A percentile compares a stretch with the other conserved stretches of the same genome.
Conservation (phyloP, 2,113 vertebrate genomes). For the Oncorhynchus keta region DNA sequence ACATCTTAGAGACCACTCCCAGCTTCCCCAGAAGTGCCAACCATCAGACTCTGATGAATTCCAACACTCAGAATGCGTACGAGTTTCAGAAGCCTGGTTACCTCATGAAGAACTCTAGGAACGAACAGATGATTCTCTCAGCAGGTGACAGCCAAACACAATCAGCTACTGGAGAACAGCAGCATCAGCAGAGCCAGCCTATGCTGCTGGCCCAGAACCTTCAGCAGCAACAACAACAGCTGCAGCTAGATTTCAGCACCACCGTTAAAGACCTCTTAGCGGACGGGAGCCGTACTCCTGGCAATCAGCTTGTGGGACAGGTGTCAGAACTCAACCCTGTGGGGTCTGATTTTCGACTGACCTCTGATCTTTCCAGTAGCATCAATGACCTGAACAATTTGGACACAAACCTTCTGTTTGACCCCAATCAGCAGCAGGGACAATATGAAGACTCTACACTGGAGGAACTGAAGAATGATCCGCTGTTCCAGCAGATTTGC, state of each 20-base stretch:
- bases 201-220: slow-evolving; percentile 72
- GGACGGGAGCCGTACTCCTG: slow-evolving; percentile 79
- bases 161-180: slow-evolving; percentile 78
- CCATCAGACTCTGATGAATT: slow-evolving; percentile 78
- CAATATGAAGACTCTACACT: slow-evolving; percentile 89
- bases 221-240: slow-evolving; percentile 71
- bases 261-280: slow-evolving; percentile 88
- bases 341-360: slow-evolving; percentile 86
- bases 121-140: slow-evolving; percentile 83
- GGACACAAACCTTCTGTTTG: slow-evolving; percentile 95
- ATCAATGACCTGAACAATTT: slow-evolving; percentile 94
- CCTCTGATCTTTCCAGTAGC: slow-evolving; percentile 92
- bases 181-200: slow-evolving; percentile 73
- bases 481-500: slow-evolving; percentile 95
- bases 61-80: slow-evolving; percentile 79
- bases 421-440: slow-evolving; percentile 91
- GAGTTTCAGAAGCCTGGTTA: slow-evolving; percentile 89
- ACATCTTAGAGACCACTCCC: slow-evolving; percentile 89
- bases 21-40: slow-evolving; percentile 82
- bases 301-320: slow-evolving; percentile 83
- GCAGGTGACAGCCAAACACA: slow-evolving; percentile 83
- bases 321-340: slow-evolving; percentile 79
- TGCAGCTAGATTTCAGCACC: slow-evolving; percentile 86
- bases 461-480: slow-evolving; percentile 92
- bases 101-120: slow-evolving; percentile 85